Evolutionary conservation across 1,140 invertebrate species (phyloP).

Genomic region (Andricus grossulariae): DNA sequence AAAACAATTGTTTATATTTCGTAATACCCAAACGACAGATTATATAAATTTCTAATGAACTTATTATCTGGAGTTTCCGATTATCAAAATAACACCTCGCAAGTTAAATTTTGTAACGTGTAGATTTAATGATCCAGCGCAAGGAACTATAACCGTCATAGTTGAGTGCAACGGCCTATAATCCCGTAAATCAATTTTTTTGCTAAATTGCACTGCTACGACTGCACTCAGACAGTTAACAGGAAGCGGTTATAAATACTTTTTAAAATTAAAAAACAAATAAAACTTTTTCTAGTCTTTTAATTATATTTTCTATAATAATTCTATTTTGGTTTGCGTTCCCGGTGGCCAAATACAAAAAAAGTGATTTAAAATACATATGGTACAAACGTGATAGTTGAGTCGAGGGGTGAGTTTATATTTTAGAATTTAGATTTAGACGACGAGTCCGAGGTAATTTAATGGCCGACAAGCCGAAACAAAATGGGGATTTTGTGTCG

Average conservation of each 20-base stretch:
- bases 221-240: background rate
- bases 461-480: slow-evolving; percentile 15
- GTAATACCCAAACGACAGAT: too few species aligned
- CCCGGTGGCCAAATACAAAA: slow-evolving; percentile 33
- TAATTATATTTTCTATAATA: too few species aligned
- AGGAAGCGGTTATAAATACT: background rate
- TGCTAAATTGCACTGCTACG: slow-evolving; percentile 19
- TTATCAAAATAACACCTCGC: slow-evolving; percentile 1
- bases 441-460: slow-evolving; percentile 9
- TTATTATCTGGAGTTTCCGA: background rate
- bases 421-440: background rate
- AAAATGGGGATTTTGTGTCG: slow-evolving; percentile 24
- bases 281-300: background rate
- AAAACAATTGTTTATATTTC: too few species aligned
- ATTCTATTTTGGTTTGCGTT: slow-evolving; percentile 23
- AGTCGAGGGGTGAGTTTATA: background rate
- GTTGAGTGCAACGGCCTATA: slow-evolving; percentile 9
- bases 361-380: slow-evolving; percentile 3
- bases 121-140: slow-evolving; percentile 9
- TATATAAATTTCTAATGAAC: too few species aligned
- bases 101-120: background rate
- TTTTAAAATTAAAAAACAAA: slow-evolving; percentile 3
- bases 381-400: background rate
- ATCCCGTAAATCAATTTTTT: slow-evolving; percentile 29
- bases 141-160: slow-evolving; percentile 30